Evolutionary conservation across 2,797 vertebrate species (phyloP), one percentile per base, ranked within the genome.

Genomic region (Dicrostonyx torquatus): DNA sequence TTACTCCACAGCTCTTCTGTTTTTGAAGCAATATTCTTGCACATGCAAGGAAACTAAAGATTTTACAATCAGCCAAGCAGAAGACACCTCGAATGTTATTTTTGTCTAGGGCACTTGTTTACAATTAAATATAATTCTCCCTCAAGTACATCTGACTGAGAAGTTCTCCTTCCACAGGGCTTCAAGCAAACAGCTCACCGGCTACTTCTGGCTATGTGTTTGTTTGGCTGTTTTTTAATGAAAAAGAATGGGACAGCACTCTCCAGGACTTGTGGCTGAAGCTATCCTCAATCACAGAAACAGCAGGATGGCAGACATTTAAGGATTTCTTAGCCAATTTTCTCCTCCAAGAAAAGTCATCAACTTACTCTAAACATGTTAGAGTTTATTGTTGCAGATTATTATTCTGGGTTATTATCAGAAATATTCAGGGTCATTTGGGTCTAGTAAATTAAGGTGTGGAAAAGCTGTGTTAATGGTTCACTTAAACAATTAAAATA

Each of bases 1-100:
- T 95, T 95, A 90, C 73, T 91, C 91, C 58, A n/a, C 17, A 92
- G 89, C 84, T 72, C 92, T 97, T 96, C 89, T 86, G 75, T 97
- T 78, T 96, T 93, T 93, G 77, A 95, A 90, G 90, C 79, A 94
- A 90, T 31, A 91, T 87, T 96, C 72, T 85, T 87, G 34, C 83
- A 89, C 78, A 76, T 79, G 9, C 88, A 62, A 84, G 83, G 90
- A 87, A 92, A 87, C 72, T 86, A 17, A 76, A 88, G 58, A 58
- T 94, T 48, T 76, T 53, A 50, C 70, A 48, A 43, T 34, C 93
- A 95, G n/a, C 58, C 88, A 94, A 89, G 83, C 76, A 91, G 58
- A 93, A 89, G 87, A 94, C 9, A 62, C 15, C 50, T 78, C 55
- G 64, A 94, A 80, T 78, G 87, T 55, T 79, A 91, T 82, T 94